Evolutionary conservation across 2,797 vertebrate species (phyloP).

Genomic region (Siniperca scherzeri): DNA sequence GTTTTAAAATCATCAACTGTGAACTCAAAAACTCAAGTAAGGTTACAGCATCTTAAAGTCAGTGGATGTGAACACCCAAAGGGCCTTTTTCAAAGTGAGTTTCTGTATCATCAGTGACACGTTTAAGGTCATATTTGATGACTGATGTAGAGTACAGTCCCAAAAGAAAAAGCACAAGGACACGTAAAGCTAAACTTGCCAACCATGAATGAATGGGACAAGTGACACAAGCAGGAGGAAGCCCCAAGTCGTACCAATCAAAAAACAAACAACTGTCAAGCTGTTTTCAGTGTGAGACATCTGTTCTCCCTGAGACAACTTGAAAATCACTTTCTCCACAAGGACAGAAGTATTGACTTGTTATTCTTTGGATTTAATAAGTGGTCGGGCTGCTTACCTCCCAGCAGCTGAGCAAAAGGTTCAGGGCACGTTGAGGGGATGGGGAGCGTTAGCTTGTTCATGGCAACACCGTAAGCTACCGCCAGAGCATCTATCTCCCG

Average conservation of each 20-base stretch:
- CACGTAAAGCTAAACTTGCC: conserved; percentile 5
- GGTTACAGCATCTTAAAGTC: conserved; percentile 14
- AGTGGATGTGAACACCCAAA: conserved; percentile 3
- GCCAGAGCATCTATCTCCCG: conserved; percentile 93
- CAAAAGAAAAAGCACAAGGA: background rate
- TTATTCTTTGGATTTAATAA: background rate
- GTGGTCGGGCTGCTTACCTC: conserved; percentile 81
- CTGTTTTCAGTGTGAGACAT: background rate
- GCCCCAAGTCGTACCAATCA: background rate
- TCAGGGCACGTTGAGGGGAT: conserved; percentile 94
- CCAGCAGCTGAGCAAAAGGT: conserved; percentile 91
- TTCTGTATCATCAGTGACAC: conserved; percentile 3
- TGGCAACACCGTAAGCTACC: conserved; percentile 93
- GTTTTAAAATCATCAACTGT: conserved; percentile 3
- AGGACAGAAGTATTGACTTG: background rate
- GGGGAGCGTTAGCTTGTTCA: conserved; percentile 95
- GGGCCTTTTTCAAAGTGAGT: background rate
- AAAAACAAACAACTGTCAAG: background rate
- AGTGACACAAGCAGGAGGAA: background rate
- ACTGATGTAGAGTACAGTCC: background rate
- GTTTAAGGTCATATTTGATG: conserved; percentile 26
- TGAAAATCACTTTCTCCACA: background rate
- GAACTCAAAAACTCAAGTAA: conserved; percentile 7
- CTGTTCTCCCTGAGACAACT: background rate
- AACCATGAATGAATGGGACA: background rate